Evolutionary conservation across 2,113 vertebrate species (phyloP).

Genomic region (Chloroceryle aenea): DNA sequence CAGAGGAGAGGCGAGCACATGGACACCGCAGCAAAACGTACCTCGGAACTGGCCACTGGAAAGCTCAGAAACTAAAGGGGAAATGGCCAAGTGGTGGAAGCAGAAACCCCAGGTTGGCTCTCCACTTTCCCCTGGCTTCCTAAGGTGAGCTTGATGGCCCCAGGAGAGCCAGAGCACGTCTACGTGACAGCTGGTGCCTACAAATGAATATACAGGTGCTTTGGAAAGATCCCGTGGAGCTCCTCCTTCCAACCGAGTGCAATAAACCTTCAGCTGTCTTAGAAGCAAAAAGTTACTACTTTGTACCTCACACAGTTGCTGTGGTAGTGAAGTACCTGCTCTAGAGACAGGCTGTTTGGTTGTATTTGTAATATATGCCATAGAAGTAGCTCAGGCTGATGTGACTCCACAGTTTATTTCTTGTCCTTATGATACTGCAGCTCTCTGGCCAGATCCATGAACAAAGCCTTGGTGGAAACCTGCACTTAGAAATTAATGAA

Average conservation of each 20-base stretch:
- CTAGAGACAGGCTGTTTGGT: not conserved
- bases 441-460: not conserved
- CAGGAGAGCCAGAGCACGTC: not conserved
- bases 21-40: not conserved
- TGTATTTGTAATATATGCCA: not conserved
- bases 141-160: not conserved
- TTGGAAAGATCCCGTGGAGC: not conserved
- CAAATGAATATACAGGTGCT: not conserved
- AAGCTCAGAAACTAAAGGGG: not conserved
- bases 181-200: not conserved
- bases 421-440: not conserved
- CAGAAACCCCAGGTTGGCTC: not conserved
- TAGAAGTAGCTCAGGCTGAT: not conserved
- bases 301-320: not conserved
- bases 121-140: not conserved
- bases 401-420: not conserved
- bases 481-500: not conserved
- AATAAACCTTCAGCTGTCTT: not conserved
- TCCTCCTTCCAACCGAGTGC: not conserved
- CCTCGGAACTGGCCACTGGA: not conserved
- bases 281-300: not conserved
- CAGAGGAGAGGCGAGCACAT: not conserved
- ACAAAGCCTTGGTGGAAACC: not conserved
- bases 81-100: not conserved
- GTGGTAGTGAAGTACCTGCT: not conserved